Evolutionary conservation across 2,113 vertebrate genomes (phyloP).

Genomic region (Pollimyrus isidori): DNA sequence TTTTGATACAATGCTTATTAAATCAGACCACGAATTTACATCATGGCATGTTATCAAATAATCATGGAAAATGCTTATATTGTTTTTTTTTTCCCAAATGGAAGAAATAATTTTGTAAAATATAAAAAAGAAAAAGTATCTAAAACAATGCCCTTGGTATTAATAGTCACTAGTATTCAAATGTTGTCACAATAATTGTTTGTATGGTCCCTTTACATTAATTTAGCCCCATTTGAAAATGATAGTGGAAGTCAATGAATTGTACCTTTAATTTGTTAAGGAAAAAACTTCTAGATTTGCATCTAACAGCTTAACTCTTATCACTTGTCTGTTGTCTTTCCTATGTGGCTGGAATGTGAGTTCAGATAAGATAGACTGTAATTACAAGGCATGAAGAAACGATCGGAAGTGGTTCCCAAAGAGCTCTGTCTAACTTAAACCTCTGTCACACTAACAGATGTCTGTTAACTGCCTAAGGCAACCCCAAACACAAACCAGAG

Average conservation of each 20-base stretch:
- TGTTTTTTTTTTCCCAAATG: background rate
- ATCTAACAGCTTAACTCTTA: constrained; percentile 17
- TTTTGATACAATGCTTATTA: background rate
- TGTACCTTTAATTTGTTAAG: background rate
- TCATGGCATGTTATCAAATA: background rate
- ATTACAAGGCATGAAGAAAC: constrained; percentile 23
- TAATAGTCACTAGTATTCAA: background rate
- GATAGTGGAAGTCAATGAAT: background rate
- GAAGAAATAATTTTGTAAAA: background rate
- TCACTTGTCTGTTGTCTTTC: constrained; percentile 16
- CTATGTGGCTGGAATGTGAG: constrained; percentile 15
- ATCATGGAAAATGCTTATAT: background rate
- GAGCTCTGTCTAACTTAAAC: constrained; percentile 17
- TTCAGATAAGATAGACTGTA: constrained; percentile 22
- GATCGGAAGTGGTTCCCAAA: constrained; percentile 18
- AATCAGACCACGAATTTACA: background rate
- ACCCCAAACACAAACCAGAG: constrained; percentile 12
- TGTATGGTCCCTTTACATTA: background rate
- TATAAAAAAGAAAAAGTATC: background rate
- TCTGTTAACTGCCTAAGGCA: constrained; percentile 13
- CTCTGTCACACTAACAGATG: constrained; percentile 17
- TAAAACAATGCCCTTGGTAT: background rate
- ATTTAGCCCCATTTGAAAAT: background rate
- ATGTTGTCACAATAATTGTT: background rate
- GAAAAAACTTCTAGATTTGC: background rate